Conservation (phyloP, 2,113 vertebrate species). For the Pituophis catenifer region DNA sequence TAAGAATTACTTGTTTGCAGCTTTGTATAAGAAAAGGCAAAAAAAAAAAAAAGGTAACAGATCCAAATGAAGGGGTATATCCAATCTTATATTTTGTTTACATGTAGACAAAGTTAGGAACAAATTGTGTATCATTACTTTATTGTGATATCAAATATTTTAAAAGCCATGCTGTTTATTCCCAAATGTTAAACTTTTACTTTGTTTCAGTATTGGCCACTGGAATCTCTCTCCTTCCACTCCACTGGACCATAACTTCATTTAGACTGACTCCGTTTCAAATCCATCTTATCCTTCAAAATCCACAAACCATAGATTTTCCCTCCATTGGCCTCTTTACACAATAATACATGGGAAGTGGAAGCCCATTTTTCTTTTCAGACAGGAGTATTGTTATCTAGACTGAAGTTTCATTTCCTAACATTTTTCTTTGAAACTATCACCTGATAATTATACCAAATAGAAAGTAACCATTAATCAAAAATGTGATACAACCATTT, state of each 20-base stretch:
- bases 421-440: slow-evolving; percentile 71
- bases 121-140: not conserved
- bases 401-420: slow-evolving; percentile 74
- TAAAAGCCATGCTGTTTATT: not conserved
- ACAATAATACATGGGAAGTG: slow-evolving; percentile 62
- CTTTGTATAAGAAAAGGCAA: not conserved
- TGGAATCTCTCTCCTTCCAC: slow-evolving; percentile 24
- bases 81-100: not conserved
- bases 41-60: not conserved
- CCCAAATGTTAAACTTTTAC: not conserved
- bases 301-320: slow-evolving; percentile 35
- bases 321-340: slow-evolving; percentile 57
- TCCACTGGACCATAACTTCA: slow-evolving; percentile 33
- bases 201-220: slow-evolving; percentile 5
- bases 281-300: slow-evolving; percentile 55
- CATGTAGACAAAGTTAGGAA: not conserved
- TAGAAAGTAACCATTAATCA: slow-evolving; percentile 76
- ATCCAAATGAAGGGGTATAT: not conserved
- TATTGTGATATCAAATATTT: not conserved
- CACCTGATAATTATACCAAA: slow-evolving; percentile 70
- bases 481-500: slow-evolving; percentile 68
- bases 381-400: slow-evolving; percentile 71
- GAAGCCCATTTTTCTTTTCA: slow-evolving; percentile 72
- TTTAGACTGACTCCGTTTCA: slow-evolving; percentile 50
- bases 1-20: not conserved